phyloP scores from a whole-genome alignment of 2,113 vertebrate species.

The Clarias magur region DNA sequence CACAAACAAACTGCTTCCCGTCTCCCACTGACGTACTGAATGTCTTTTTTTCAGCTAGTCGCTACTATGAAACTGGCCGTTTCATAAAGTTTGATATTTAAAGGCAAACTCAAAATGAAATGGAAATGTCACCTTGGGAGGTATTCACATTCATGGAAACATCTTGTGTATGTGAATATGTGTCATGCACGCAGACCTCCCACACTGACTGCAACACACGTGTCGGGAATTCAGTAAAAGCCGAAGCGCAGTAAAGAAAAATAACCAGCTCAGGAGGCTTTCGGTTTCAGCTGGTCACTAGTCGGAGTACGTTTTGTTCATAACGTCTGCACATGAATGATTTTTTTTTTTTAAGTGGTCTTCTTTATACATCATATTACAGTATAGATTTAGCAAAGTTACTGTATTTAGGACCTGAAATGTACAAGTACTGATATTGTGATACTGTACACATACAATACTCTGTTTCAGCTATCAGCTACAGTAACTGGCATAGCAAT shows the following conservation, averaged over 20 bases:
- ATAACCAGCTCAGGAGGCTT: conserved; percentile 37
- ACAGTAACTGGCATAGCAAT: too few species aligned
- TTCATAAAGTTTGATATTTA: neutral
- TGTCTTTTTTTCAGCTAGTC: too few species aligned
- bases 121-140: neutral
- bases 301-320: neutral
- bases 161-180: conserved; percentile 5
- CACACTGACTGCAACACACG: neutral
- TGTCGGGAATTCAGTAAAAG: neutral
- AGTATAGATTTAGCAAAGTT: too few species aligned
- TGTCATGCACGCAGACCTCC: conserved; percentile 10
- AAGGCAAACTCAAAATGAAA: neutral
- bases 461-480: too few species aligned
- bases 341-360: too few species aligned
- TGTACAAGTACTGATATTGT: too few species aligned
- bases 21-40: too few species aligned
- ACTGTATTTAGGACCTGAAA: too few species aligned
- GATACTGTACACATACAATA: too few species aligned
- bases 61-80: neutral
- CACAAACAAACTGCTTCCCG: too few species aligned
- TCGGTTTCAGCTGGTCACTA: neutral
- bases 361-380: too few species aligned
- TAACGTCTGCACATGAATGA: neutral
- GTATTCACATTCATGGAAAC: neutral
- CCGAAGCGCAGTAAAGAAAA: conserved; percentile 45